Percentiles rank a stretch among this genome's conserved stretches.
phyloP scores from a whole-genome alignment of 2,888 invertebrate species.

The Diaphora mendica region DNA sequence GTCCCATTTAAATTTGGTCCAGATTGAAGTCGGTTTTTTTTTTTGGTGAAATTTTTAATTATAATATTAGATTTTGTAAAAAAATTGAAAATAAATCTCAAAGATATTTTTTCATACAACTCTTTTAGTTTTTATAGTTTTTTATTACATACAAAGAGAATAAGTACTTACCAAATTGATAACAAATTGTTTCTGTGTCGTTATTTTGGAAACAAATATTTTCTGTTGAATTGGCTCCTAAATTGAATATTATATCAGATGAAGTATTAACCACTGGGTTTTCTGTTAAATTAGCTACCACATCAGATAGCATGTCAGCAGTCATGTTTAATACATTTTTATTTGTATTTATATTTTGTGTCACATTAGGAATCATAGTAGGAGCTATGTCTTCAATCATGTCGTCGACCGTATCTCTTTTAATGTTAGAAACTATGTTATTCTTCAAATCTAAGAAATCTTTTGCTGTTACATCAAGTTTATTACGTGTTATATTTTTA shows the following conservation, averaged over 20 bases:
- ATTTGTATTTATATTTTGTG: slow-evolving; percentile 17
- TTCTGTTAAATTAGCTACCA: slow-evolving; percentile 33
- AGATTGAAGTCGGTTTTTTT: too few relatives aligned
- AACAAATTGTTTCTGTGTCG: slow-evolving; percentile 63
- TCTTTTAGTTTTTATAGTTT: too few relatives aligned
- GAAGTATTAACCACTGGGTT: slow-evolving; percentile 34
- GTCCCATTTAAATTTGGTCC: too few relatives aligned
- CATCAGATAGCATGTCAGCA: slow-evolving; percentile 28
- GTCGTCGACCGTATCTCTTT: slow-evolving; percentile 28
- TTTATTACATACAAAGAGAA: too few relatives aligned
- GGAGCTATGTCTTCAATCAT: slow-evolving; percentile 31
- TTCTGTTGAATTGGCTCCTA: slow-evolving; percentile 28
- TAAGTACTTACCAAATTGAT: slow-evolving; percentile 68
- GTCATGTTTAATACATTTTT: slow-evolving; percentile 29
- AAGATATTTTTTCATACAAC: too few relatives aligned
- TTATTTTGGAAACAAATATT: slow-evolving; percentile 63
- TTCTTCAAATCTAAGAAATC: slow-evolving; percentile 34
- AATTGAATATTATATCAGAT: slow-evolving; percentile 22
- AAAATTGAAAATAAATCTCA: too few relatives aligned
- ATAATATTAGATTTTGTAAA: too few relatives aligned
- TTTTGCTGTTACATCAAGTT: slow-evolving; percentile 16
- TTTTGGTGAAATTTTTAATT: too few relatives aligned
- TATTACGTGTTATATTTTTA: slow-evolving; percentile 34
- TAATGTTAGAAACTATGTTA: slow-evolving; percentile 38
- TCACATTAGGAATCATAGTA: slow-evolving; percentile 28